Base-by-base conservation (phyloP, 2,888 invertebrate species). In the Clostera curtula region DNA sequence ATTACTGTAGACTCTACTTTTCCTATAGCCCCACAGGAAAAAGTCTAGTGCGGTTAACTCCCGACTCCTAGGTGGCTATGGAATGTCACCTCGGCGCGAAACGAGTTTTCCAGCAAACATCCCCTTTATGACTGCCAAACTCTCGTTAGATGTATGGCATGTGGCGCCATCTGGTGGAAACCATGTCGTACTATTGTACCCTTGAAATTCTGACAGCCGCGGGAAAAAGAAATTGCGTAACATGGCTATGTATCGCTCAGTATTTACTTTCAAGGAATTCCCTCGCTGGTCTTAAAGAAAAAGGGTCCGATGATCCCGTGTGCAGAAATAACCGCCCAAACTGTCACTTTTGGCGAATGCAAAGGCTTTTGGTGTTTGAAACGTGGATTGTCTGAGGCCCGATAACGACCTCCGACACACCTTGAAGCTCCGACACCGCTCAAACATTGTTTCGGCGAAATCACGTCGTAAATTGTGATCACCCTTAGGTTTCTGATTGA, bases 1-100 rank as follows among this genome's bases (percentile, higher is more conserved):
- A 25, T 18, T 25, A 13, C 2, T 3, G 13, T 22, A 22, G 5
- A 22, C 13, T 12, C 12, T 3, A 20, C 16, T 17, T 22, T 22
- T 17, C 18, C 21, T 10, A 22, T 20, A 22, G 16, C 36, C 23
- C 31, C 37, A 35, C 12, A 24, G 15, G 22, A 36, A 37, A 19
- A 39, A 32, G 14, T 35, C 35, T 11, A 23, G 25, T 27, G 43
- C 28, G 7, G 29, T 23, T 22, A 36, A 14, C 41, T 40, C 40
- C 13, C 22, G 21, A 27, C 17, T 18, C 8, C 18, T 18, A 18
- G 18, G n/a, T n/a, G 18, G n/a, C 18, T 8, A 18, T 18, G 18
- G 5, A 18, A 18, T 18, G n/a, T 18, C 5, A 4, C n/a, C 18
- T 18, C n/a, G 18, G 18, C 4, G n/a, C n/a, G 18, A 18, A n/a